These are phyloP conservation scores for Drosophila nebulosa DNA, from an alignment of 1,140 invertebrate genomes.

Conservation along the genomic window DNA sequence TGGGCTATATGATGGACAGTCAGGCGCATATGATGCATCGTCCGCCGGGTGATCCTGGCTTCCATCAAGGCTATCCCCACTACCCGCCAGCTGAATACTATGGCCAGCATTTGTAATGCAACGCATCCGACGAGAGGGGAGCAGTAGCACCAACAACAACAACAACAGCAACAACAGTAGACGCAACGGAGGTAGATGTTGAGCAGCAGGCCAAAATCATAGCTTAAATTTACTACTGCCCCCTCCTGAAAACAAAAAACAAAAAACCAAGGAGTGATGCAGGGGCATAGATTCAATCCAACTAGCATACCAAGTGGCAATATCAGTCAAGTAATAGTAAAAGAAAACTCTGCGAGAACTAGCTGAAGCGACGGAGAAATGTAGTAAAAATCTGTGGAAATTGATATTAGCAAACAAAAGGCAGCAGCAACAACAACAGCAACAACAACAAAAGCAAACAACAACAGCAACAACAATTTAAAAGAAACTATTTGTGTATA, in stretches of 20 bases:
- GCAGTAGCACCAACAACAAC: slow-evolving; percentile 5
- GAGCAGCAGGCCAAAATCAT: slow-evolving; percentile 67
- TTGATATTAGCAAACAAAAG: slow-evolving; percentile 53
- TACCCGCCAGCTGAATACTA: slow-evolving; percentile 94
- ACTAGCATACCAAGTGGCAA: slow-evolving; percentile 59
- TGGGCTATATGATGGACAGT: slow-evolving; percentile 98
- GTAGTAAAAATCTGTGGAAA: slow-evolving; percentile 49
- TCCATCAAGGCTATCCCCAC: slow-evolving; percentile 94
- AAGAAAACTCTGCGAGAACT: slow-evolving; percentile 1
- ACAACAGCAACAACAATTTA: slow-evolving; percentile 31
- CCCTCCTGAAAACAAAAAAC: neutral
- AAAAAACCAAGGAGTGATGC: neutral
- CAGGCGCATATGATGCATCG: slow-evolving; percentile 96
- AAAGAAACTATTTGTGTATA: slow-evolving; percentile 77
- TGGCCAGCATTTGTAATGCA: slow-evolving; percentile 91
- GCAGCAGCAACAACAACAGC: slow-evolving; percentile 27
- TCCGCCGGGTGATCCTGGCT: slow-evolving; percentile 92
- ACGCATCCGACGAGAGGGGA: slow-evolving; percentile 25
- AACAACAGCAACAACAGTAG: neutral
- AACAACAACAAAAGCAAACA: slow-evolving; percentile 25
- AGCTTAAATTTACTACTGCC: slow-evolving; percentile 70
- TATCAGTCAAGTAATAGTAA: slow-evolving; percentile 67
- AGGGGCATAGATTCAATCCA: slow-evolving; percentile 8
- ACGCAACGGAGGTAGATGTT: slow-evolving; percentile 16
- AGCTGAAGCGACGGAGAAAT: slow-evolving; percentile 44